Evolutionary conservation across 2,797 vertebrate species (phyloP), one percentile per base, ranked within the genome.

Genomic region (Danio kyathit): DNA sequence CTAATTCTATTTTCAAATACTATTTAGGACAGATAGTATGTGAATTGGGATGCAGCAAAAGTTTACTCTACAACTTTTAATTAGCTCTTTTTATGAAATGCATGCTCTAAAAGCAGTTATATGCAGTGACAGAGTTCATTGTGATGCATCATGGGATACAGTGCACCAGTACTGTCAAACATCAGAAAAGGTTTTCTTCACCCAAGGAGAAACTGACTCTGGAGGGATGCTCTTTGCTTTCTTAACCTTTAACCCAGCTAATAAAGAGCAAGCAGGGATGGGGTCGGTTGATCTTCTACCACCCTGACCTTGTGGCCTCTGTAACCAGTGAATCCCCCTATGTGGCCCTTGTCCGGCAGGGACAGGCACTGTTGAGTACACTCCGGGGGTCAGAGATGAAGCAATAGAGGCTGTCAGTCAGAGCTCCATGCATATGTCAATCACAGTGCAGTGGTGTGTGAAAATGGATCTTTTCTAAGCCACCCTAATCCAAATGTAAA

Each of bases 341-440:
- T 81, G 82, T 83, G 72, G 82, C 77, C 76, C 83, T 87, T 87
- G 86, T 85, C 81, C 41, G 9, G 43, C 10, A 21, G 70, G 71
- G 81, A 86, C 84, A 88, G 86, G 82, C 83, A 38, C 82, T 87
- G 87, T 89, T 87, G 83, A 29, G 82, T 79, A 88, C 86, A 64
- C 89, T 74, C 82, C 85, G 87, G 90, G 90, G 88, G 89, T 89
- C 85, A 7, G 72, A 74, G 69, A 74, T 66, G 0, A 19, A 71
- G 90, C 92, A 92, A 92, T 90, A 85, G 78, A 5, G 0, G 40
- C 89, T 91, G 92, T 93, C 93, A 56, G 61, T 94, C 92, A 93
- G 83, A 82, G 61, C n/a, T 46, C 87, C 82, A 89, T 90, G 87
- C 87, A 91, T 81, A 89, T 84, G 93, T 92, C 93, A 93, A 88